Conservation (phyloP, 2,797 vertebrate species). For the Hephaestus fuliginosus region DNA sequence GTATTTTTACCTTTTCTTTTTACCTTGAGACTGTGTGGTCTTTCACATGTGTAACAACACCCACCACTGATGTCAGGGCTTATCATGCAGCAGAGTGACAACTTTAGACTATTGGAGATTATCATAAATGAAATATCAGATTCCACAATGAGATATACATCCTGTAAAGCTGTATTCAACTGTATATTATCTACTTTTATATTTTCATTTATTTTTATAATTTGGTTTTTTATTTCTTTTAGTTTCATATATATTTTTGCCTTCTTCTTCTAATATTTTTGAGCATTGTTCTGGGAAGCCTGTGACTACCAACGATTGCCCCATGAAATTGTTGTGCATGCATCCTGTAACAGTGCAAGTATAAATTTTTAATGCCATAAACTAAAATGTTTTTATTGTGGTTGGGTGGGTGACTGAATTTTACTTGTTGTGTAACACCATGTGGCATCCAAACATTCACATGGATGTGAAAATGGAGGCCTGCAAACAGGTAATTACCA, state of each 20-base stretch:
- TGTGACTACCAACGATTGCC: too few relatives aligned
- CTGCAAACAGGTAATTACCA: slow-evolving; percentile 50
- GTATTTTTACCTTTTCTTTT: background rate
- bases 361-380: background rate
- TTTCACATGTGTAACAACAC: background rate
- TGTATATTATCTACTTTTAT: too few relatives aligned
- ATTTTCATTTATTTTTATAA: too few relatives aligned
- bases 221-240: too few relatives aligned
- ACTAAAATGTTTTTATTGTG: background rate
- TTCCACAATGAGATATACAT: background rate
- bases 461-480: slow-evolving; percentile 24
- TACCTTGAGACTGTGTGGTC: background rate
- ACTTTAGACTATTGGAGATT: background rate
- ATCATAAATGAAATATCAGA: background rate
- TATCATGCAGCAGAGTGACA: too few relatives aligned
- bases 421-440: background rate
- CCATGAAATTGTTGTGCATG: too few relatives aligned
- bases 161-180: too few relatives aligned
- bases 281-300: too few relatives aligned
- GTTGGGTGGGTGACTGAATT: background rate
- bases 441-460: slow-evolving; percentile 6
- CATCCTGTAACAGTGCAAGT: too few relatives aligned
- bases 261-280: too few relatives aligned
- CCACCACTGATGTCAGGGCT: too few relatives aligned
- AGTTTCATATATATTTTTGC: too few relatives aligned